Conservation (phyloP, 2,888 invertebrate genomes). For the Alentia gelatinosa region DNA sequence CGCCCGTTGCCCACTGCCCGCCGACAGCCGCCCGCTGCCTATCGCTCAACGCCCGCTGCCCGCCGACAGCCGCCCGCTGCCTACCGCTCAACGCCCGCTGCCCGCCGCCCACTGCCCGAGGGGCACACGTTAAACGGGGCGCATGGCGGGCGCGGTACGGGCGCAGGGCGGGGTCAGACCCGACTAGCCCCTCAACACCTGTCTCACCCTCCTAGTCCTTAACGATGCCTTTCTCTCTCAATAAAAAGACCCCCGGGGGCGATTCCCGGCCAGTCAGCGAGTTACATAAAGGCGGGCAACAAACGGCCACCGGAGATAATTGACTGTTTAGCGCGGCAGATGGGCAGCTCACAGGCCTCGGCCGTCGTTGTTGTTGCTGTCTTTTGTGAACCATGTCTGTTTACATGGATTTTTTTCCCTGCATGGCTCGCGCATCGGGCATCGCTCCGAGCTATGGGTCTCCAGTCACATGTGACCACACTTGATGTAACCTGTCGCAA, state of each 20-base stretch:
- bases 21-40: not conserved
- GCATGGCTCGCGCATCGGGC: not conserved
- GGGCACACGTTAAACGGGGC: not conserved
- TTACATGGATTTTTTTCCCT: slow-evolving; percentile 33
- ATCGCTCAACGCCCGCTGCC: not conserved
- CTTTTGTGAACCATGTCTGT: not conserved
- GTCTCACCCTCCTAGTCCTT: not conserved
- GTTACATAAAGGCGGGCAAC: slow-evolving; percentile 31
- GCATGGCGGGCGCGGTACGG: not conserved
- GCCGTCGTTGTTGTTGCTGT: not conserved
- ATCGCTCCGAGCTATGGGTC: not conserved
- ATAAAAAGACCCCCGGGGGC: slow-evolving; percentile 36
- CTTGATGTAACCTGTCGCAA: not conserved
- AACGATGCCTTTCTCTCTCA: not conserved
- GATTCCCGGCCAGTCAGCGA: not conserved
- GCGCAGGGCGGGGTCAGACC: not conserved
- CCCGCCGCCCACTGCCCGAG: not conserved
- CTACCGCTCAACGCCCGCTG: not conserved
- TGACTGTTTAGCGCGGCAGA: slow-evolving; percentile 36
- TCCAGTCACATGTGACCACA: not conserved
- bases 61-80: not conserved
- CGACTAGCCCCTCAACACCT: not conserved
- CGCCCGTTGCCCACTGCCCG: not conserved
- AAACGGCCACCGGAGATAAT: slow-evolving; percentile 18
- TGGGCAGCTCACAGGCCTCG: slow-evolving; percentile 18